Conservation (phyloP, 2,797 vertebrate genomes). For the Eulemur albifrons region DNA sequence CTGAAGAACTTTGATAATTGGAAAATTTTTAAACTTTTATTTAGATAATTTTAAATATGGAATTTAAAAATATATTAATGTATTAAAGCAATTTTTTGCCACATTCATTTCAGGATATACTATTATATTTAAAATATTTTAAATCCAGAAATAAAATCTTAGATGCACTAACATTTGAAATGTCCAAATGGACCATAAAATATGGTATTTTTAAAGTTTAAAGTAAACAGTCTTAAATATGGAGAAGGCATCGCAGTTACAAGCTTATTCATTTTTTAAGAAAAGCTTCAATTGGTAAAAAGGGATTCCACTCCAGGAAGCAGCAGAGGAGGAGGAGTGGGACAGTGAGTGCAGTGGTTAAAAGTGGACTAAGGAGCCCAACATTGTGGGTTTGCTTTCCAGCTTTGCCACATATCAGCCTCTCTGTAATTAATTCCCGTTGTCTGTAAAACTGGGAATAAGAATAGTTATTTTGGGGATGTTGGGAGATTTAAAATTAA, state of each 20-base stretch:
- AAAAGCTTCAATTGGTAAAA: background rate
- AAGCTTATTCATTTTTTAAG: background rate
- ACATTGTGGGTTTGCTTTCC: background rate
- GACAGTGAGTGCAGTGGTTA: accelerated
- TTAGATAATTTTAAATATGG: background rate
- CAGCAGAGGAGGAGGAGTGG: background rate
- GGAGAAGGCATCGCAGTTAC: background rate
- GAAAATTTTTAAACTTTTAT: background rate
- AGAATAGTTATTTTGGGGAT: background rate
- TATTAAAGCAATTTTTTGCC: background rate
- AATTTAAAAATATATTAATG: background rate
- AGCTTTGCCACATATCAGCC: background rate
- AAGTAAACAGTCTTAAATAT: background rate
- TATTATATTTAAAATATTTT: background rate
- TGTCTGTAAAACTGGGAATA: background rate
- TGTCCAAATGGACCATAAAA: background rate
- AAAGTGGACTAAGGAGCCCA: background rate
- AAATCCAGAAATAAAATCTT: background rate
- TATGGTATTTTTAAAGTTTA: background rate
- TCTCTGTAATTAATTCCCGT: background rate
- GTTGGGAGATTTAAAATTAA: background rate
- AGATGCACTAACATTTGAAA: background rate
- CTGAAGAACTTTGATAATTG: background rate
- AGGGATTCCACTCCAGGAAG: background rate
- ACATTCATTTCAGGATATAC: background rate